Conservation (phyloP, 2,888 invertebrate species). For the Eupithecia abbreviata region DNA sequence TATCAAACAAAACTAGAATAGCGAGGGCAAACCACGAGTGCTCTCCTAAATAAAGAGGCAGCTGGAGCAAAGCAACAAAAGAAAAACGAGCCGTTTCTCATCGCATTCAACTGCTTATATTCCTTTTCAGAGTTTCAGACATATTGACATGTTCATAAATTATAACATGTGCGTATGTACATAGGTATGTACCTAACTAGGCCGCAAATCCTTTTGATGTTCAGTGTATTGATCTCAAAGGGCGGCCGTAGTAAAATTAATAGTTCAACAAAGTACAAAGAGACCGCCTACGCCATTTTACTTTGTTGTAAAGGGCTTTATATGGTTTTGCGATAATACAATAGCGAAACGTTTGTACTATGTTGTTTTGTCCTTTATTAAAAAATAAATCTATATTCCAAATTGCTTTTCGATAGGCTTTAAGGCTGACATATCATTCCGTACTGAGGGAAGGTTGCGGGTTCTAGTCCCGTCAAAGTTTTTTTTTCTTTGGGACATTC, state of each 20-base stretch:
- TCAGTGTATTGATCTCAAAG: conserved; percentile 45
- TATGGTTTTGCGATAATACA: conserved; percentile 15
- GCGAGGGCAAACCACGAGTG: background rate
- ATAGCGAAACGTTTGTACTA: background rate
- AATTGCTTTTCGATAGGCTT: no score
- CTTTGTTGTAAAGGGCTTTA: conserved; percentile 42
- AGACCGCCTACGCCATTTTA: conserved; percentile 40
- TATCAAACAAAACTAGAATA: conserved; percentile 1
- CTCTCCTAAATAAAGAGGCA: conserved; percentile 2
- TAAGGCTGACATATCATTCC: no score
- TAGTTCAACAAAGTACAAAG: conserved; percentile 36
- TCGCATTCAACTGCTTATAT: conserved; percentile 25
- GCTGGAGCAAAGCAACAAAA: conserved; percentile 5
- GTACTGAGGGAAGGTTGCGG: no score
- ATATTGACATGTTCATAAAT: conserved; percentile 43
- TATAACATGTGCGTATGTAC: conserved; percentile 34
- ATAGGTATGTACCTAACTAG: conserved; percentile 18
- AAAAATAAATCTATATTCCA: background rate
- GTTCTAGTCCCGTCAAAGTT: no score
- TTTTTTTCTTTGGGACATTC: no score
- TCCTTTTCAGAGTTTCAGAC: conserved; percentile 18
- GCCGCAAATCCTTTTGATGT: conserved; percentile 50
- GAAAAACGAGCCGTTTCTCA: conserved; percentile 6
- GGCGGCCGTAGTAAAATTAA: conserved; percentile 34
- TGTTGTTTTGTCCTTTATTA: conserved; percentile 6